phyloP scores from a whole-genome alignment of 2,888 invertebrate genomes.

The Empis stercorea region DNA sequence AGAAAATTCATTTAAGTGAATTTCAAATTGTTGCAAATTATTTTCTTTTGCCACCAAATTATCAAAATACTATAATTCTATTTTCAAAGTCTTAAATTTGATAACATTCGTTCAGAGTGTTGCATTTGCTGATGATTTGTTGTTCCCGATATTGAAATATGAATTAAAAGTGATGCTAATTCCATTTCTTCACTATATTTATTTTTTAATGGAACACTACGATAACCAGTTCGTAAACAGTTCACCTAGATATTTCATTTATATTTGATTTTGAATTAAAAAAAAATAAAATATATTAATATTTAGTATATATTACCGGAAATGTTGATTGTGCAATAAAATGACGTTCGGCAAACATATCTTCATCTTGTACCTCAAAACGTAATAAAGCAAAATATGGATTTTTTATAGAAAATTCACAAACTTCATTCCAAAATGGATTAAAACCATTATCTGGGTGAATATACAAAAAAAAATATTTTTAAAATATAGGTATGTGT shows the following conservation, averaged over 20 bases:
- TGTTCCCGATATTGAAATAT: slow-evolving; percentile 48
- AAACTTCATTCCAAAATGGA: slow-evolving; percentile 82
- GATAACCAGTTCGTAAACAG: slow-evolving; percentile 71
- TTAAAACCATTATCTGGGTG: slow-evolving; percentile 92
- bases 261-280: background rate
- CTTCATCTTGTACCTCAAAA: slow-evolving; percentile 87
- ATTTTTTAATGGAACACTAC: slow-evolving; percentile 84
- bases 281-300: background rate
- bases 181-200: slow-evolving; percentile 86
- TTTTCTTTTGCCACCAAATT: too few relatives aligned
- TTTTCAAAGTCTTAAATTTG: background rate
- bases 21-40: background rate
- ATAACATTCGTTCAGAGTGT: background rate
- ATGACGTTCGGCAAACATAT: slow-evolving; percentile 93
- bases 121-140: background rate
- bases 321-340: slow-evolving; percentile 94
- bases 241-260: slow-evolving; percentile 41
- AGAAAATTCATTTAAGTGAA: too few relatives aligned
- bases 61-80: too few relatives aligned
- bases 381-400: slow-evolving; percentile 73
- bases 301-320: slow-evolving; percentile 46
- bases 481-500: too few relatives aligned
- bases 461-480: too few relatives aligned
- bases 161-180: slow-evolving; percentile 75
- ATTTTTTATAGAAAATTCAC: slow-evolving; percentile 68